phyloP scores from a whole-genome alignment of 2,888 invertebrate species.

The Abrostola tripartita region DNA sequence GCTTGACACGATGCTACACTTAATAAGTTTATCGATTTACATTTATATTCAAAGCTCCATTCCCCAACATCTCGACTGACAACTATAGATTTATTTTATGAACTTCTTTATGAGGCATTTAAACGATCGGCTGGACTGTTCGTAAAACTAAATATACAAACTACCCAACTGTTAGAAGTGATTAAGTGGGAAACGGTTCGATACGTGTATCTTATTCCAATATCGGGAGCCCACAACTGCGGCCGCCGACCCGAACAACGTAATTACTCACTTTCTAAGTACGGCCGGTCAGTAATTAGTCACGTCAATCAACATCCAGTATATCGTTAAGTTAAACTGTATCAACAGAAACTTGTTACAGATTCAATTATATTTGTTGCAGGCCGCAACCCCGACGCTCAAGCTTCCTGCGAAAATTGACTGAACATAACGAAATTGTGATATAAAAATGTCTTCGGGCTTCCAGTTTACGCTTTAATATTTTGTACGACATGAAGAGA shows the following conservation, averaged over 20 bases:
- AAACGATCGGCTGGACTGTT: conserved; percentile 58
- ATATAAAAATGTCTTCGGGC: conserved; percentile 72
- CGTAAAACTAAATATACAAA: conserved; percentile 72
- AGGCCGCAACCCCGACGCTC: conserved; percentile 61
- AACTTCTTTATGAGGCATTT: conserved; percentile 68
- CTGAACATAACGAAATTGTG: conserved; percentile 69
- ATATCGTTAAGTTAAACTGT: conserved; percentile 24
- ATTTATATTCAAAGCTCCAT: conserved; percentile 44
- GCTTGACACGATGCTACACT: conserved; percentile 31
- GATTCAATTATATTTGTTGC: conserved; percentile 69
- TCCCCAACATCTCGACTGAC: conserved; percentile 56
- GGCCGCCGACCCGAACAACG: conserved; percentile 38
- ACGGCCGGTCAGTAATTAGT: conserved; percentile 37
- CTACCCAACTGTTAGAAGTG: conserved; percentile 57
- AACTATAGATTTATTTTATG: conserved; percentile 59
- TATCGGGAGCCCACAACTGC: conserved; percentile 37
- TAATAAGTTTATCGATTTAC: conserved; percentile 53
- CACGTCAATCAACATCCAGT: conserved; percentile 31
- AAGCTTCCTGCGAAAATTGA: conserved; percentile 60
- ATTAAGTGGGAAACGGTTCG: conserved; percentile 54
- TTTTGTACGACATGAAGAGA: conserved; percentile 58
- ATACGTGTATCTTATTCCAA: conserved; percentile 52
- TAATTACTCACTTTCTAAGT: conserved; percentile 50
- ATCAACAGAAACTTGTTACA: conserved; percentile 34
- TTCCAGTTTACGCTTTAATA: conserved; percentile 72